Percentiles rank a stretch among this genome's conserved stretches.
phyloP scores from a whole-genome alignment of 2,113 vertebrate species.

The Azemiops feae region DNA sequence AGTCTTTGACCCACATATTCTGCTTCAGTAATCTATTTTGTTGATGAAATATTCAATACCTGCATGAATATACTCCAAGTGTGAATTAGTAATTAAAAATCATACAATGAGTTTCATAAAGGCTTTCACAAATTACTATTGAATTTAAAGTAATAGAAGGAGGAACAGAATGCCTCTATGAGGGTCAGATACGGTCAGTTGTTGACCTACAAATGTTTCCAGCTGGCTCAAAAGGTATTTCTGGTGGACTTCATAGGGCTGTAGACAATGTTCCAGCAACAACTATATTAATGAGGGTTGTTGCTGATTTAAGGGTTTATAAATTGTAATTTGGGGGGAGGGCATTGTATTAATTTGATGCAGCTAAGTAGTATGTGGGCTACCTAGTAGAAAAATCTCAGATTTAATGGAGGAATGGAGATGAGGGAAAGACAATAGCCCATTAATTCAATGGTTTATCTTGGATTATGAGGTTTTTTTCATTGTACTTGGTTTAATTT shows the following conservation, averaged over 20 bases:
- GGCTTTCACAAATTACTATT: background rate
- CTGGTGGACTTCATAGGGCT: background rate
- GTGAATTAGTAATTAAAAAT: background rate
- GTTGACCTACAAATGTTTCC: background rate
- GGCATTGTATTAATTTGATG: background rate
- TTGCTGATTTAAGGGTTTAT: background rate
- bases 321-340: background rate
- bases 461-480: background rate
- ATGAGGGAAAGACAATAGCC: background rate
- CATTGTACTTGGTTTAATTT: background rate
- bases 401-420: background rate
- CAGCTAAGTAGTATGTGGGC: background rate
- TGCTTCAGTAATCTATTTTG: background rate
- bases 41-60: background rate
- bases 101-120: background rate
- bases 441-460: background rate
- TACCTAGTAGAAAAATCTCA: background rate
- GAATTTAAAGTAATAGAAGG: background rate
- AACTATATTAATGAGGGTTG: background rate
- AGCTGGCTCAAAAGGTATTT: background rate
- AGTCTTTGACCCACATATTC: background rate
- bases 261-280: background rate
- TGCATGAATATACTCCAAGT: background rate
- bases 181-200: background rate
- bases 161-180: constrained; percentile 3